Base-by-base conservation (phyloP, 2,113 vertebrate genomes). In the Scomber japonicus region DNA sequence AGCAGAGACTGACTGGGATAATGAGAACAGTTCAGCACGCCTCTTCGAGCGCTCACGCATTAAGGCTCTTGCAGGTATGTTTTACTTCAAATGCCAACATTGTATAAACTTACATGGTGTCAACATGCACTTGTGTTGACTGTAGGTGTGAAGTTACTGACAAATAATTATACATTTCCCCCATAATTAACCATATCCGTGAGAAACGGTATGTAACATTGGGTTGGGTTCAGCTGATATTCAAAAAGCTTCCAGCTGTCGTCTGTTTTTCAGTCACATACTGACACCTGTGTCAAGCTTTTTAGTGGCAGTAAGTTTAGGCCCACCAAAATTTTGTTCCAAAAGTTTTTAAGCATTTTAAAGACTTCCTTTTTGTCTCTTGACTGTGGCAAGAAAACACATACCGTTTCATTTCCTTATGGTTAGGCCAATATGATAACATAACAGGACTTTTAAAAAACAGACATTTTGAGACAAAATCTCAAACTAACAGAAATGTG, bases 41-140 rank as follows among this genome's bases (percentile, higher is more conserved):
- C 96, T 97, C 80, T 98, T 98, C 5, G 97, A 98, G 85, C 95
- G 97, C 71, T 98, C 97, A 0, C 95, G 97, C 14, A 98, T 98
- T 91, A 98, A 98, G 88, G 97, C 97, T 12, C 94, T 98, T 14
- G 97, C 97, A 95, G 97, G 97, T 98, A 90, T 19, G 72, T 35
- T 50, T 16, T 30, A 19, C 13, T 0, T 55, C 21, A 55, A 15
- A 2, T 24, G 3, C 3, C 61, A 62, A 21, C 14, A 40, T 14
- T 62, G 27, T 35, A 27, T 9, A 15, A 53, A 35, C 4, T 50
- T 44, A 6, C 17, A 50, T 11, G 11, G n/a, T 53, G 14, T 69
- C 11, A 31, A 6, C 27, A 12, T 81, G 16, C 16, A 44, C 16
- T n/a, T 53, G 15, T 51, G 3, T 76, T 17, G 17, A 8, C 15